Evolutionary conservation across 2,888 invertebrate genomes (phyloP), one percentile per base, ranked within the genome.

Genomic region (Eilema sororculum): DNA sequence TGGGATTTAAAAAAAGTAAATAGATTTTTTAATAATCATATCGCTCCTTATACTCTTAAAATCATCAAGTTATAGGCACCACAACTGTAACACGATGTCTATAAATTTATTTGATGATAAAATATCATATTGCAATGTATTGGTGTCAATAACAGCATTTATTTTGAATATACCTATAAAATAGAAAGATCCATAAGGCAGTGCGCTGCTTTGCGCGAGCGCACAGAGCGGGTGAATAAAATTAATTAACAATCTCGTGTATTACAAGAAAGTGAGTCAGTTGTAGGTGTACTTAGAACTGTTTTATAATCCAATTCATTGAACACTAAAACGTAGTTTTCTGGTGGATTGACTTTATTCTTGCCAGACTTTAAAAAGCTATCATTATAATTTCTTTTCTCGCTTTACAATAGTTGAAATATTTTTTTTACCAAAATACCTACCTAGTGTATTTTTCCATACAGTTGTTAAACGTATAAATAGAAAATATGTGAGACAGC

Each of bases 321-420:
- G 46, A 46, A 46, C 20, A 46, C 20, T 6, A 20, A 52, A 20
- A 12, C 28, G 69, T 52, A 58, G 28, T 64, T 64, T 56, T 66
- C 25, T 68, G 24, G 64, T 52, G 28, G 37, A 58, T 16, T 63
- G 56, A 76, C 58, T 37, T 69, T 41, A 30, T 58, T 76, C 76
- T 69, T 73, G 67, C 63, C 68, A 66, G 69, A 70, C 63, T 66
- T 70, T 22, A 69, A 77, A 65, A 62, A 16, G 57, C n/a, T n/a
- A 6, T 9, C 52, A n/a, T 52, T n/a, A 20, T 52, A 52, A 46
- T 20, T 16, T 13, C 20, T 6, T 20, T 20, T 20, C 46, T 46
- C 16, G 41, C 3, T 41, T 16, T 41, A 16, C 16, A 16, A 9
- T 13, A 37, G 3, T 37, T 37, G 5, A 41, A 41, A 41, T 16